Evolutionary conservation across 2,113 vertebrate species (phyloP).

Genomic region (Paradoxurus hermaphroditus): DNA sequence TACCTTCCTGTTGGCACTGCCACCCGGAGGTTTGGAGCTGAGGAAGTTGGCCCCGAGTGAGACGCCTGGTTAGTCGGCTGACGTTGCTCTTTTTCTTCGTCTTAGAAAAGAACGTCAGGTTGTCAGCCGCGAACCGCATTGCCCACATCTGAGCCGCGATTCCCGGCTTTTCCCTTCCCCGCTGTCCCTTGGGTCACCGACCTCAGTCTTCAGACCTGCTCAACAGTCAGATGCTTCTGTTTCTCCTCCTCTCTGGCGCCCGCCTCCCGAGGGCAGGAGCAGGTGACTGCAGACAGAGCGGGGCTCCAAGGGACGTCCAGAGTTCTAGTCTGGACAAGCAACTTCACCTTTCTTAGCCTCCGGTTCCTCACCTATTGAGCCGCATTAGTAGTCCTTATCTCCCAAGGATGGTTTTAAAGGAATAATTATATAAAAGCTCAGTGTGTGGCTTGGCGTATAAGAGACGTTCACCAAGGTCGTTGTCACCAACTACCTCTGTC

Average conservation of each 20-base stretch:
- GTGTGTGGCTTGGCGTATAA: neutral
- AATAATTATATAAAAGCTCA: neutral
- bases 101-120: neutral
- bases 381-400: neutral
- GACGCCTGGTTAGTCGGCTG: neutral
- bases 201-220: neutral
- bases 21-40: neutral
- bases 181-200: neutral
- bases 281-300: neutral
- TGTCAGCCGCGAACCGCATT: fast-evolving
- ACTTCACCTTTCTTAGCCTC: neutral
- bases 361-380: neutral
- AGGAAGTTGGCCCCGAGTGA: neutral
- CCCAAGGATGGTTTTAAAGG: neutral
- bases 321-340: neutral
- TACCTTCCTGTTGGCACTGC: neutral
- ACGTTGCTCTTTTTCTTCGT: neutral
- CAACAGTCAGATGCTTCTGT: neutral
- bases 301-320: neutral
- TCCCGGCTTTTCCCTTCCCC: neutral
- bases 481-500: neutral
- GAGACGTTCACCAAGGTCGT: neutral
- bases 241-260: neutral
- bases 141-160: fast-evolving
- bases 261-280: neutral